phyloP scores from a whole-genome alignment of 2,113 vertebrate species.

The Riparia riparia region DNA sequence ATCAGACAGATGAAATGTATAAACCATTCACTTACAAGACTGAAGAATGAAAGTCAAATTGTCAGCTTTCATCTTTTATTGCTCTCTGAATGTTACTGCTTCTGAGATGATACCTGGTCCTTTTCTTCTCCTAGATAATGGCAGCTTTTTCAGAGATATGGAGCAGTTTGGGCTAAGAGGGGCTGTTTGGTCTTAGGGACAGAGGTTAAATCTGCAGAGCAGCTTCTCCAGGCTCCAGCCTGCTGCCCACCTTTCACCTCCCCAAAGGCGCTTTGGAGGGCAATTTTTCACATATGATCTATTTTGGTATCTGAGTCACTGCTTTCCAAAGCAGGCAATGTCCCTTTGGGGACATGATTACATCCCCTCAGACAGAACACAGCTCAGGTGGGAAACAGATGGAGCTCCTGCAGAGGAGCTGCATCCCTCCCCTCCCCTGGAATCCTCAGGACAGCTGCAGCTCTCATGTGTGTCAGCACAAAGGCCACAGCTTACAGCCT shows the following conservation, averaged over 20 bases:
- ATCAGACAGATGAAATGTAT: neutral
- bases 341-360: neutral
- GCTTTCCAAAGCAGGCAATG: neutral
- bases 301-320: constrained; percentile 13
- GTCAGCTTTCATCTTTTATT: neutral
- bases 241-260: neutral
- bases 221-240: neutral
- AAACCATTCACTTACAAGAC: neutral
- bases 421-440: neutral
- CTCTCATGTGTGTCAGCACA: neutral
- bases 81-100: neutral
- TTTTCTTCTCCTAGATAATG: neutral
- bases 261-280: neutral
- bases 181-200: neutral
- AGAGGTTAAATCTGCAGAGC: neutral
- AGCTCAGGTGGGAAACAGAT: constrained; percentile 18
- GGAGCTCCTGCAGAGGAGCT: neutral
- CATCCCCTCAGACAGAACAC: neutral
- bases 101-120: neutral
- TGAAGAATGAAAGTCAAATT: neutral
- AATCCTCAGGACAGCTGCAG: neutral
- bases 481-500: neutral
- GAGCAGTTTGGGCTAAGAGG: neutral
- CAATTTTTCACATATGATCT: neutral
- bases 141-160: neutral